Percentiles rank a stretch among this genome's conserved stretches.
Evolutionary conservation across 1,140 invertebrate genomes (phyloP).

Genomic region (Zaprionus lachaisei): DNA sequence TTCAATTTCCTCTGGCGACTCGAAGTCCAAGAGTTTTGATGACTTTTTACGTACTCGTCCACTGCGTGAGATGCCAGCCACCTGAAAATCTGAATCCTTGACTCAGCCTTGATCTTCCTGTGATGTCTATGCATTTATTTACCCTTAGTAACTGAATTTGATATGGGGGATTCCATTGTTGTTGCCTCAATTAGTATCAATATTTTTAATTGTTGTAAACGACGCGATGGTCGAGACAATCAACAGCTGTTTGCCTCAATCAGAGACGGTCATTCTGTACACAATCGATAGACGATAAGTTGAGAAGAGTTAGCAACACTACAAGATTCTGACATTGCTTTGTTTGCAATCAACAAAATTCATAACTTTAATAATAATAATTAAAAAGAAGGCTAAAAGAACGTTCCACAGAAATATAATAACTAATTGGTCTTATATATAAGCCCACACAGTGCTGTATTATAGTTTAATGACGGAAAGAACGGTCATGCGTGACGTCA

Average conservation of each 20-base stretch:
- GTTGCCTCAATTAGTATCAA: constrained; percentile 35
- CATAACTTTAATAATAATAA: background rate
- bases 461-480: background rate
- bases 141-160: constrained; percentile 30
- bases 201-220: constrained; percentile 47
- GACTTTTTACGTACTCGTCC: constrained; percentile 96
- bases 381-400: background rate
- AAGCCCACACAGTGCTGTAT: background rate
- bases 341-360: too few species aligned
- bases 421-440: background rate
- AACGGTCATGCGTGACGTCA: background rate
- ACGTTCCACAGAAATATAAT: too few species aligned
- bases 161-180: constrained; percentile 46
- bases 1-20: constrained; percentile 92
- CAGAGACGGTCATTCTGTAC: constrained; percentile 11
- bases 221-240: constrained; percentile 34
- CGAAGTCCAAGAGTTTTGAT: constrained; percentile 96
- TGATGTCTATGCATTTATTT: background rate
- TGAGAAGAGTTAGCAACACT: background rate
- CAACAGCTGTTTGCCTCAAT: constrained; percentile 38
- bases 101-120: background rate
- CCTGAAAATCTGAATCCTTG: constrained; percentile 88
- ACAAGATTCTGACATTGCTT: background rate
- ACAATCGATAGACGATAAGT: constrained; percentile 12
- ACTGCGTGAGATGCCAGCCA: constrained; percentile 92